Evolutionary conservation across 2,113 vertebrate species (phyloP).

Genomic region (Numenius arquata): DNA sequence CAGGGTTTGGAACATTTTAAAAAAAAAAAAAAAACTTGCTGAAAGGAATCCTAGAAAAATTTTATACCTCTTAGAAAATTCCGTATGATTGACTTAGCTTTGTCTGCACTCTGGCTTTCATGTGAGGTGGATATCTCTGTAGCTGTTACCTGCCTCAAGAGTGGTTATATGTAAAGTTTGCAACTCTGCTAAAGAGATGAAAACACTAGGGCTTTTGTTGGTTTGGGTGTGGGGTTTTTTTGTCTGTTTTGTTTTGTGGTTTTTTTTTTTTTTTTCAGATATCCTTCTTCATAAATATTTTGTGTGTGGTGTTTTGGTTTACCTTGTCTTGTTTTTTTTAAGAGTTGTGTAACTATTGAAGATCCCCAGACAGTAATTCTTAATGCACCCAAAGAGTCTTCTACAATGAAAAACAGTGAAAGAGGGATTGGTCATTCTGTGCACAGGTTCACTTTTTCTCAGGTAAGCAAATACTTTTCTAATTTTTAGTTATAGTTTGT

Average conservation of each 20-base stretch:
- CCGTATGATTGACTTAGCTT: not conserved
- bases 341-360: conserved; percentile 84
- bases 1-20: not conserved
- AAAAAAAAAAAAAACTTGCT: not conserved
- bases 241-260: no score
- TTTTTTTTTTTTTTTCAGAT: not conserved
- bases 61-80: not conserved
- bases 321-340: not conserved
- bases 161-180: not conserved
- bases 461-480: conserved; percentile 60
- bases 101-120: not conserved
- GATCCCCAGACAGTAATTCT: conserved; percentile 76
- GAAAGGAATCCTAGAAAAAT: not conserved
- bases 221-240: not conserved
- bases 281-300: not conserved
- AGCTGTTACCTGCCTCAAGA: not conserved
- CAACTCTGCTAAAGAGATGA: not conserved
- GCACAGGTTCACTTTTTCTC: conserved; percentile 85
- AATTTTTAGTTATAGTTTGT: not conserved
- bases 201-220: not conserved
- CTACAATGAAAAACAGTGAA: conserved; percentile 83
- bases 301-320: not conserved
- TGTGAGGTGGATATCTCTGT: not conserved
- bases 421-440: conserved; percentile 79
- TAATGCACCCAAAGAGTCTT: conserved; percentile 84